Evolutionary conservation across 2,888 invertebrate genomes (phyloP).

Genomic region (Strigamia transsilvanica): DNA sequence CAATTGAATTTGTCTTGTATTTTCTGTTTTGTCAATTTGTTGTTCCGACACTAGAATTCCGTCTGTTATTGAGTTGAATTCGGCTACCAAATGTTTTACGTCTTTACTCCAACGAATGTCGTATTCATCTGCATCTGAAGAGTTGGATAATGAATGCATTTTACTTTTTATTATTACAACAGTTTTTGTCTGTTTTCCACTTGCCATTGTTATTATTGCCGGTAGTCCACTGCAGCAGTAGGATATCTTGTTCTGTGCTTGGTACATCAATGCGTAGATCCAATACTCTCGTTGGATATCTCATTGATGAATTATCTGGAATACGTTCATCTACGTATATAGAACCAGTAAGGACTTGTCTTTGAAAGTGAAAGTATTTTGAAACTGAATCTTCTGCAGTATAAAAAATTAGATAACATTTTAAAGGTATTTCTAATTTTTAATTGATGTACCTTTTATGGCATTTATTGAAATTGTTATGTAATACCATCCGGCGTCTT

Average conservation of each 20-base stretch:
- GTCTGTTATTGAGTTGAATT: constrained; percentile 10
- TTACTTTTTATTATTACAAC: not conserved
- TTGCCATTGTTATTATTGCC: not conserved
- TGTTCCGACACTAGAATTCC: not conserved
- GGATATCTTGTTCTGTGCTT: not conserved
- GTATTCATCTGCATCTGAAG: not conserved
- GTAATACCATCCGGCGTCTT: constrained; percentile 11
- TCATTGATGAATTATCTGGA: constrained; percentile 6
- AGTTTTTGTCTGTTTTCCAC: not conserved
- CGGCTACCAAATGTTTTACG: not conserved
- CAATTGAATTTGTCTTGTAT: not conserved
- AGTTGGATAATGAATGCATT: not conserved
- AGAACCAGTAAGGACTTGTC: not conserved
- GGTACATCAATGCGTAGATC: not conserved
- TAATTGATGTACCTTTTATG: not conserved
- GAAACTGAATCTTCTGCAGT: not conserved
- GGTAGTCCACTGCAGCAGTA: not conserved
- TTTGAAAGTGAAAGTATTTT: not conserved
- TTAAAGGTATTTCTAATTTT: not conserved
- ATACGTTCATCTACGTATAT: not conserved
- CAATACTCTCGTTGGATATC: not conserved
- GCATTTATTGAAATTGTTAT: not conserved
- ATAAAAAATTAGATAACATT: not conserved
- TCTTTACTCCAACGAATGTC: constrained; percentile 27
- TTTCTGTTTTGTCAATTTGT: not conserved